phyloP scores from a whole-genome alignment of 2,888 invertebrate genomes.

The Lycocerus yunnanus region DNA sequence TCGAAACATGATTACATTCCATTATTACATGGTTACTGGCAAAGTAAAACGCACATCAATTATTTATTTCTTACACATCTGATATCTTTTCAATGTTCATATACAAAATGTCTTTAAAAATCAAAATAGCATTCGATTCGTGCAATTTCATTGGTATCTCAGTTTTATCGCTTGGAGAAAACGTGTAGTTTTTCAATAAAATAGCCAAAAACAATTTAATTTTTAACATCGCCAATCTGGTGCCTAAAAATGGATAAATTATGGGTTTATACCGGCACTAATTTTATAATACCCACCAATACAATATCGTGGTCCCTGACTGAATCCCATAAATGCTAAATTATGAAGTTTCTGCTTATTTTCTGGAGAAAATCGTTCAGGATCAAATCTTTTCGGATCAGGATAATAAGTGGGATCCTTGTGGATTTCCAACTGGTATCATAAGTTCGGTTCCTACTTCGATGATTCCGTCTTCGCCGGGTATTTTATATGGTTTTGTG shows the following conservation, averaged over 20 bases:
- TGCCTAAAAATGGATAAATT: constrained; percentile 25
- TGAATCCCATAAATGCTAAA: constrained; percentile 62
- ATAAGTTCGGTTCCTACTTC: constrained; percentile 38
- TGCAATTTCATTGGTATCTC: constrained; percentile 5
- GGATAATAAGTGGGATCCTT: constrained; percentile 50
- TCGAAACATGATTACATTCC: too few species aligned
- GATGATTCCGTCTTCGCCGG: constrained; percentile 37
- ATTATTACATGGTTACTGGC: too few species aligned
- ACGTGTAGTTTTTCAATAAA: constrained; percentile 32
- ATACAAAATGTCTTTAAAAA: not conserved
- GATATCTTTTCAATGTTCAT: not conserved
- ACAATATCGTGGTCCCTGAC: constrained; percentile 63
- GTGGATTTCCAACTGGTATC: constrained; percentile 41
- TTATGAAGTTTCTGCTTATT: constrained; percentile 59
- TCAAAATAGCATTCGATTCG: not conserved
- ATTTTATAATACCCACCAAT: constrained; percentile 54
- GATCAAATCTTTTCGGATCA: constrained; percentile 65
- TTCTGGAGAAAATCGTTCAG: constrained; percentile 63
- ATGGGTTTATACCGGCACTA: too few species aligned
- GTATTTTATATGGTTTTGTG: constrained; percentile 40
- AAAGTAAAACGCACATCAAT: too few species aligned
- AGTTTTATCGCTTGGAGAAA: constrained; percentile 24
- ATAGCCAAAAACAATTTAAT: constrained; percentile 34
- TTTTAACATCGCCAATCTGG: constrained; percentile 39
- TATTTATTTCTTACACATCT: too few species aligned